Evolutionary conservation across 1,140 invertebrate species (phyloP), one percentile per base, ranked within the genome.

Genomic region (Thaumetopoea pityocampa): DNA sequence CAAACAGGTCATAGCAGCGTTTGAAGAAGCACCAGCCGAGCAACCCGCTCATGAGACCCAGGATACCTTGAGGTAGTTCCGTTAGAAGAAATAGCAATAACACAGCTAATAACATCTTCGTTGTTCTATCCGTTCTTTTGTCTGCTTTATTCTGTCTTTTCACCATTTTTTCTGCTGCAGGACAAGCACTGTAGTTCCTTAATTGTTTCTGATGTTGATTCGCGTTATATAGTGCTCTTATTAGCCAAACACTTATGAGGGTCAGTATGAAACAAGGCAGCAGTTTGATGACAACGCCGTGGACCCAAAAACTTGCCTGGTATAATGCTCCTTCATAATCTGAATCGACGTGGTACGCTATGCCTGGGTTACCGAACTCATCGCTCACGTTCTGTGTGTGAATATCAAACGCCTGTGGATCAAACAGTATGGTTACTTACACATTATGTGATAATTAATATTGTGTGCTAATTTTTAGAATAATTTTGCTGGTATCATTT

Each of bases 41-140:
- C 4, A 93, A 74, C 0, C 90, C 92, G 12, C 90, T 92, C 10
- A 94, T 67, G 2, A 94, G 78, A 0, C 91, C 92, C 1, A 94
- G 77, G 18, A 94, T 86, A 1, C 92, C 92, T 67, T 94, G 93
- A 0, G 95, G 96, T 22, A 97, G 88, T 77, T 97, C 95, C 0
- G 95, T 96, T 1, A 96, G 85, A 1, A 97, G 85, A 56, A 97
- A 97, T 0, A 97, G 83, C 1, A 95, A 77, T 2, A 98, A 86
- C 0, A 98, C 92, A 0, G 95, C 94, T 1, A 98, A 87, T 5
- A 98, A 85, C 92, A 98, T 96, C 41, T 91, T 90, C 0, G 96
- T 97, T 0, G 96, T 98, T 47, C 93, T 88, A 73, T 96, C 93
- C 8, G 66, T 74, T 42, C 73, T 51, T 62, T 88, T 89, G 9